Evolutionary conservation across 1,140 invertebrate species (phyloP), one percentile per base, ranked within the genome.

Genomic region (Nilaparvata lugens): DNA sequence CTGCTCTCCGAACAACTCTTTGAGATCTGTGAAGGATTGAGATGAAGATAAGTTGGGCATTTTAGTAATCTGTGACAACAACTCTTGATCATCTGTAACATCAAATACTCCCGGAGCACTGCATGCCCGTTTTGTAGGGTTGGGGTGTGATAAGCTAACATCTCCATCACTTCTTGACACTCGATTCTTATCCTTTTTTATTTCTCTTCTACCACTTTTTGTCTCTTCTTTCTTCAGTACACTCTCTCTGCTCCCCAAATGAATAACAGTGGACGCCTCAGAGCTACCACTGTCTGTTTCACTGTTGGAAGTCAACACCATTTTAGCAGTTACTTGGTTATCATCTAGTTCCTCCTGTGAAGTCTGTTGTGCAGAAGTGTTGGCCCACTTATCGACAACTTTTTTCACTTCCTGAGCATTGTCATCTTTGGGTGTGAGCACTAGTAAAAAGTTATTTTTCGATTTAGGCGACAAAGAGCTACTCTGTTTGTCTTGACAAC

Each of bases 1-100:
- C 28, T 62, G 63, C 35, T 91, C 88, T 0, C 89, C 89, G 66
- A 87, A 90, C 0, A 89, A 70, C 52, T 89, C 88, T 67, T 88
- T 88, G 40, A 91, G 69, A 71, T 88, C 83, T 21, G 87, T 78
- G 64, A 81, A 85, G 2, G 86, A 90, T 62, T 86, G 81, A 18
- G 64, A 67, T 19, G 58, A 56, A 4, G 53, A 57, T 5, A 66
- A 40, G 2, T 60, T 53, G 7, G 13, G 38, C 23, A 53, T 60
- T 35, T 35, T 35, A 11, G 31, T 35, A 14, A 23, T 18, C 4
- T 48, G 45, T 48, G 45, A 18, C 1, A 11, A 13, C 3, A 16
- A 3, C 3, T 45, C 14, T 48, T 18, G 11, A 4, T 48, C 5
- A 5, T 18, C 21, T 48, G 16, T 11, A 48, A 48, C 45, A 48